Percentiles rank a stretch among this genome's conserved stretches.
Evolutionary conservation across 2,113 vertebrate species (phyloP).

Genomic region (Aegithalos caudatus): DNA sequence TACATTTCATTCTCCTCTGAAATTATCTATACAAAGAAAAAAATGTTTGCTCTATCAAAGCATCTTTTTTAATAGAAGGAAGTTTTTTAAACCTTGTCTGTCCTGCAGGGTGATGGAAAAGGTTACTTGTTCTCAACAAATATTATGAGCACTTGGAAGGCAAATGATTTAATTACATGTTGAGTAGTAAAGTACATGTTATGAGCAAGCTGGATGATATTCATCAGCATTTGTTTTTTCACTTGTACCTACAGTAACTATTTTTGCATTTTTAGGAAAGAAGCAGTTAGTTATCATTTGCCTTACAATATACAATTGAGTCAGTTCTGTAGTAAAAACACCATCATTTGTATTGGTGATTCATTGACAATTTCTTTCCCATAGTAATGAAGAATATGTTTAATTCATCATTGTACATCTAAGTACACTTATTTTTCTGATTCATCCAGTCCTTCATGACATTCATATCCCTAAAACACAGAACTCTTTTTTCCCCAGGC

Average conservation of each 20-base stretch:
- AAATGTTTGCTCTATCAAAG: neutral
- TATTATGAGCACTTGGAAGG: neutral
- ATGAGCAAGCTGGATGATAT: neutral
- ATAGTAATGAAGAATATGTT: slow-evolving; percentile 1
- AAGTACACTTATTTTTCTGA: neutral
- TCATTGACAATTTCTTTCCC: neutral
- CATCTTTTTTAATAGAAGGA: neutral
- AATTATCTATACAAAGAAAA: neutral
- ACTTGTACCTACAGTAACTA: neutral
- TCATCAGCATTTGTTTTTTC: neutral
- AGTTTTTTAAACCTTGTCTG: neutral
- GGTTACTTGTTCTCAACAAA: neutral
- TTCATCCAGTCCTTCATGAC: slow-evolving; percentile 1
- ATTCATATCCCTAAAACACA: too few relatives aligned
- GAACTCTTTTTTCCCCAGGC: neutral
- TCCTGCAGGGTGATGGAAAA: neutral
- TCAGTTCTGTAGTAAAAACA: slow-evolving; percentile 14
- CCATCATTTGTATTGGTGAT: neutral
- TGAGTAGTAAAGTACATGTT: neutral
- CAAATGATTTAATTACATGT: neutral
- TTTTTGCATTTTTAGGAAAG: neutral
- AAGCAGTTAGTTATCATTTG: neutral
- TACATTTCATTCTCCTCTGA: neutral
- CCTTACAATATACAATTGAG: neutral
- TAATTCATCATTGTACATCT: neutral